Base-by-base conservation (phyloP, 2,113 vertebrate species). In the Cephalopterus ornatus region DNA sequence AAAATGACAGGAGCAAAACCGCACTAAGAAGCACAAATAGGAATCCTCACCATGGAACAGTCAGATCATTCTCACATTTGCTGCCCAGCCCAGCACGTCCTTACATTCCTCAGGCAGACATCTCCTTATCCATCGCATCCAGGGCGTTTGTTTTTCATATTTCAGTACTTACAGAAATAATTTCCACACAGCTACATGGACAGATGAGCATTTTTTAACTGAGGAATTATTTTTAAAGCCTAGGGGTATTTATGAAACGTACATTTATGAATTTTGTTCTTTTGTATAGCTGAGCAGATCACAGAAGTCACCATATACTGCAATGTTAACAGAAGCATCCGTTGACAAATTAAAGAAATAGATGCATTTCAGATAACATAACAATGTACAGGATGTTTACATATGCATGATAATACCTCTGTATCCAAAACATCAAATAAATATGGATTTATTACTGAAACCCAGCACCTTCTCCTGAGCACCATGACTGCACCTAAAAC, bases 201-300 rank as follows among this genome's bases (percentile, higher is more conserved):
- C 32, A 85, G 39, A 66, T 35, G 8, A 95, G n/a, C 14, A 27
- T 39, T 58, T 78, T 81, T 89, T 9, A 68, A 71, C 39, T 58
- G 33, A 75, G 70, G 44, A 90, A 88, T 88, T 94, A 56, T 72
- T 85, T 93, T 84, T 84, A 88, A 93, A 59, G 66, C 28, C 75
- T n/a, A 24, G 88, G 79, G 50, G n/a, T 84, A 74, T 87, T 92
- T 79, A 92, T 32, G 55, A 73, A 77, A 80, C 15, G 21, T 23
- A 62, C 14, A 33, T 32, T 65, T 59, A 42, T 5, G 21, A 11
- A 5, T 32, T 56, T 85, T 87, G 63, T 82, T 37, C 41, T 79
- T 89, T 75, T 37, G 14, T 77, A 52, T 27, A 92, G 33, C 41
- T 73, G 49, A 93, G 50, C 39, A 76, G 42, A 63, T 77, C 52